Evolutionary conservation across 2,113 vertebrate species (phyloP), one percentile per base, ranked within the genome.

Genomic region (Malurus elegans): DNA sequence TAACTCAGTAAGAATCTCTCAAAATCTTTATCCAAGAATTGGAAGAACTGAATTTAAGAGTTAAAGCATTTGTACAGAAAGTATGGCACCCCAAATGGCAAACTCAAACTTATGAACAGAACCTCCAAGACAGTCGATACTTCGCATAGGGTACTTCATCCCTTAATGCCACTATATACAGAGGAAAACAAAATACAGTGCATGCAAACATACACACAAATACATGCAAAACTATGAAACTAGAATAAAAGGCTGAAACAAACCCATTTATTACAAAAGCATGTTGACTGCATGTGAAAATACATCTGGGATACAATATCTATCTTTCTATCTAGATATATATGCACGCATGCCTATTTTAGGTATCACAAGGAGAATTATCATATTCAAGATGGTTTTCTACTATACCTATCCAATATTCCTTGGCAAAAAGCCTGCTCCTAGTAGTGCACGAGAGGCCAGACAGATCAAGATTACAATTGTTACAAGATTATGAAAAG

Each of bases 311-410:
- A 73, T 67, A 64, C 14, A 15, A 6, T 15, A 60, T 5, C 40
- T 11, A 60, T 5, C 40, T 12, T 18, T 14, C 10, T 12, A 9
- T 16, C 4, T 9, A 61, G 10, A 67, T 11, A 38, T 9, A 36
- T 5, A 19, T 16, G 10, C 2, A 13, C 1, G 0, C 8, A 13
- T 9, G 26, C 12, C 13, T 47, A 54, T 74, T 57, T n/a, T 12
- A 62, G 17, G 9, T 28, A 61, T 50, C 26, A 36, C 12, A 70
- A 38, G 13, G 19, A 34, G 29, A 86, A 70, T 21, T 2, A 3
- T 14, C 32, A 21, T 11, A 45, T 25, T 87, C n/a, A 69, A 57
- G n/a, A 26, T 6, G n/a, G 2, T 25, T 66, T 92, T 81, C 60
- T 79, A 40, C 9, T 31, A 32, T 44, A 29, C 8, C 36, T 29